Percentiles rank a stretch among this genome's conserved stretches.
phyloP scores from a whole-genome alignment of 1,140 invertebrate species.

The Cotesia typhae region DNA sequence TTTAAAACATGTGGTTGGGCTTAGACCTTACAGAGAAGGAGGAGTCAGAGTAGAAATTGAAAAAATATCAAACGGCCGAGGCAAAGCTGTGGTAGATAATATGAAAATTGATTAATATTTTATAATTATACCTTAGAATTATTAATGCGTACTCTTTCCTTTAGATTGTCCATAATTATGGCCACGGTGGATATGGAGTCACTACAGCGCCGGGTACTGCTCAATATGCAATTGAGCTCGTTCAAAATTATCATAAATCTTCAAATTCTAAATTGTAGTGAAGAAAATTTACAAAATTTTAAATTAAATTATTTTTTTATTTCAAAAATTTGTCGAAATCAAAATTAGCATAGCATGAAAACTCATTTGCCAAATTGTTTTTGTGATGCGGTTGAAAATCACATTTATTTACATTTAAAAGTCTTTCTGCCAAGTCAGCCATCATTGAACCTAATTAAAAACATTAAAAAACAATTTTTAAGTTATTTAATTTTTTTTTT shows the following conservation, averaged over 20 bases:
- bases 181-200: conserved; percentile 91
- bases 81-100: conserved; percentile 43
- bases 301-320: conserved; percentile 30
- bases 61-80: conserved; percentile 47
- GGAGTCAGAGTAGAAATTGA: conserved; percentile 80
- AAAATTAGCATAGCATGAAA: conserved; percentile 90
- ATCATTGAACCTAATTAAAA: conserved; percentile 76
- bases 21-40: conserved; percentile 78
- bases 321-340: conserved; percentile 67
- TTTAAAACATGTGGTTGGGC: conserved; percentile 75
- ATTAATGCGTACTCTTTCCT: not conserved
- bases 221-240: conserved; percentile 75
- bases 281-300: too few relatives aligned
- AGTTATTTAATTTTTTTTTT: conserved; percentile 3
- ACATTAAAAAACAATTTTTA: conserved; percentile 28
- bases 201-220: conserved; percentile 87
- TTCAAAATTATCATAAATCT: conserved; percentile 66
- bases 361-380: conserved; percentile 92
- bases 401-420: conserved; percentile 75
- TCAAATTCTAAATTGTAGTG: conserved; percentile 47
- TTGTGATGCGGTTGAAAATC: conserved; percentile 82
- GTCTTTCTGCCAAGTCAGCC: conserved; percentile 71
- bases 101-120: too few relatives aligned
- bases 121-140: conserved; percentile 24
- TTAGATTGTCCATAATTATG: conserved; percentile 90